Conservation (phyloP, 2,113 vertebrate genomes). For the Percopsis transmontana region DNA sequence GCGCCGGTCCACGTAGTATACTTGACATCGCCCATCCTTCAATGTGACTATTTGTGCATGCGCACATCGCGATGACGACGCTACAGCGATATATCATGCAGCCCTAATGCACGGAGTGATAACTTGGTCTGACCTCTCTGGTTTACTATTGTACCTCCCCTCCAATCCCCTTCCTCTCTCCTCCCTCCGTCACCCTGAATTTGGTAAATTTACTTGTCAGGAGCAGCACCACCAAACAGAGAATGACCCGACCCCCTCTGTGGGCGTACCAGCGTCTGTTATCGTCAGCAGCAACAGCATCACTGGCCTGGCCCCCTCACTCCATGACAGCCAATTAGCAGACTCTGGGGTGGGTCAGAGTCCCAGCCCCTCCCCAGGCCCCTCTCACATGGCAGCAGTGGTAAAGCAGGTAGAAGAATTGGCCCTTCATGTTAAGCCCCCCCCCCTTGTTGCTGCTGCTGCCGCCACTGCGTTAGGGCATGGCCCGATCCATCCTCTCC, state of each 20-base stretch:
- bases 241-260: slow-evolving; percentile 77
- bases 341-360: slow-evolving; percentile 73
- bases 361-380: slow-evolving; percentile 76
- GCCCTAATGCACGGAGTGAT: slow-evolving; percentile 52
- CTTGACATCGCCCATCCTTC: too few relatives aligned
- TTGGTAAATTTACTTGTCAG: slow-evolving; percentile 80
- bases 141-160: slow-evolving; percentile 72
- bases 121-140: slow-evolving; percentile 69
- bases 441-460: slow-evolving; percentile 76
- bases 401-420: slow-evolving; percentile 84
- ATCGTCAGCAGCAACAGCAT: slow-evolving; percentile 88
- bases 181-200: slow-evolving; percentile 56
- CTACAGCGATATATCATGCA: too few relatives aligned
- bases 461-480: slow-evolving; percentile 65
- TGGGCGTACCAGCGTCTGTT: slow-evolving; percentile 87
- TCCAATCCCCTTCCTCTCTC: slow-evolving; percentile 38
- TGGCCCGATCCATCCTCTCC: slow-evolving; percentile 52
- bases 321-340: slow-evolving; percentile 75
- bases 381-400: slow-evolving; percentile 81
- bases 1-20: too few relatives aligned
- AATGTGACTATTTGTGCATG: too few relatives aligned
- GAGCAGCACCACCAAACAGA: slow-evolving; percentile 81
- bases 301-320: slow-evolving; percentile 74
- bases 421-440: slow-evolving; percentile 72
- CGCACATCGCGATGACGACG: too few relatives aligned